Conservation (phyloP, 35 echinoderm and acorn worm genomes). For the Apostichopus parvimensis region DNA sequence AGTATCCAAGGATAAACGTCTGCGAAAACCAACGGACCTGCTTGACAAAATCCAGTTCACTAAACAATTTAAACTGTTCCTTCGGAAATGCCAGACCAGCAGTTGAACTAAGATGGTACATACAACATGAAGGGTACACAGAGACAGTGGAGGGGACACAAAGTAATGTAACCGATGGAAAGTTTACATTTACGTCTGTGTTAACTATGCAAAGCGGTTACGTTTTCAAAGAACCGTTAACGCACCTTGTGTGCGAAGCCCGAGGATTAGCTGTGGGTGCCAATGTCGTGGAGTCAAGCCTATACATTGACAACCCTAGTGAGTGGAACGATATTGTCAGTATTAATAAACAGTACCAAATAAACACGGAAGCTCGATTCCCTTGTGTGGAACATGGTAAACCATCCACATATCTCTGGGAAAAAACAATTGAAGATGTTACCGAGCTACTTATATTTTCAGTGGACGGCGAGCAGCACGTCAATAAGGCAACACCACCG, state of each 20-base stretch:
- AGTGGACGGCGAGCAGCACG: not conserved
- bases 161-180: not conserved
- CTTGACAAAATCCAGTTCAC: not conserved
- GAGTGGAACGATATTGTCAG: not conserved
- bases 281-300: not conserved
- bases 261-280: not conserved
- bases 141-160: not conserved
- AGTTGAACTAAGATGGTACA: not conserved
- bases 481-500: not conserved
- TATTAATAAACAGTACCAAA: not conserved
- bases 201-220: not conserved
- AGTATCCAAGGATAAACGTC: not conserved
- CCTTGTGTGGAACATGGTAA: not conserved
- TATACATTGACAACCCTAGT: slow-evolving; percentile 1
- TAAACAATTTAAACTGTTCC: not conserved
- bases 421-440: not conserved
- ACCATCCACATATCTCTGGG: not conserved
- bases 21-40: not conserved
- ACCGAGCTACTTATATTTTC: not conserved
- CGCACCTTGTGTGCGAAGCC: not conserved
- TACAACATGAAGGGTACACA: not conserved
- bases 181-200: not conserved
- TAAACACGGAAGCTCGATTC: not conserved
- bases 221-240: not conserved
- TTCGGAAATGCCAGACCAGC: not conserved